Conservation (phyloP, 2,113 vertebrate species). For the Laticauda laticaudata region DNA sequence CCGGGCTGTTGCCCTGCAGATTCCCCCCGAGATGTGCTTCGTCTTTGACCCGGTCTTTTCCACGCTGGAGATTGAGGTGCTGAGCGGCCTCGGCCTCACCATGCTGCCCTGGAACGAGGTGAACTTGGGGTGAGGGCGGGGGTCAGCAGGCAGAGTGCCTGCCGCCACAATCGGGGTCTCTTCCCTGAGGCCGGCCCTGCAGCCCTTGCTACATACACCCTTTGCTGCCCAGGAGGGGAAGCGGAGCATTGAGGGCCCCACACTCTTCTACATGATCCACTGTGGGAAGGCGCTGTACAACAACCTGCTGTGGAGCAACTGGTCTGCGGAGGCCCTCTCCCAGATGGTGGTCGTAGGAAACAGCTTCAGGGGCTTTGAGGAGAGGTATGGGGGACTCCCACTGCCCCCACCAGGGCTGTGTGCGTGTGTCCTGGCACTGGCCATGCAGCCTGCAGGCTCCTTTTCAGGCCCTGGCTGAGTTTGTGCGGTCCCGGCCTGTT, state of each 20-base stretch:
- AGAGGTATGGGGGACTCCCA: conserved; percentile 71
- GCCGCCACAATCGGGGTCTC: not conserved
- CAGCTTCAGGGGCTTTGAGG: conserved; percentile 83
- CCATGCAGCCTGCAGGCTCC: not conserved
- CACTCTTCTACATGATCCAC: conserved; percentile 92
- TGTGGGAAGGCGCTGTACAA: conserved; percentile 96
- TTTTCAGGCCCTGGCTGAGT: not conserved
- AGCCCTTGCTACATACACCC: rapidly evolving
- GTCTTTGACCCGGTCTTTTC: conserved; percentile 88
- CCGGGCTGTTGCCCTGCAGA: conserved; percentile 41
- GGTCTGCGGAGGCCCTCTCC: conserved; percentile 74
- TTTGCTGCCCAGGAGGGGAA: conserved; percentile 84
- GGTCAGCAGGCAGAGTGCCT: not conserved
- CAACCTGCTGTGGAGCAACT: conserved; percentile 95
- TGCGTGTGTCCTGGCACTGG: not conserved
- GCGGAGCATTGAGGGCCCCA: conserved; percentile 38
- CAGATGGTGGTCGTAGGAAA: conserved; percentile 84
- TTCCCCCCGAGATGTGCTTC: conserved; percentile 62
- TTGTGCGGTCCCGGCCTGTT: not conserved
- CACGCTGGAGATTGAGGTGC: conserved; percentile 66
- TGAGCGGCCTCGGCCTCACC: conserved; percentile 74
- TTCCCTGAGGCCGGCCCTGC: not conserved
- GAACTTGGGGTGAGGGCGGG: not conserved
- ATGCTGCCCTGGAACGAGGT: conserved; percentile 89
- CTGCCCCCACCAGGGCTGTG: not conserved